phyloP scores from a whole-genome alignment of 2,888 invertebrate species.

The Heliothis peltigera region DNA sequence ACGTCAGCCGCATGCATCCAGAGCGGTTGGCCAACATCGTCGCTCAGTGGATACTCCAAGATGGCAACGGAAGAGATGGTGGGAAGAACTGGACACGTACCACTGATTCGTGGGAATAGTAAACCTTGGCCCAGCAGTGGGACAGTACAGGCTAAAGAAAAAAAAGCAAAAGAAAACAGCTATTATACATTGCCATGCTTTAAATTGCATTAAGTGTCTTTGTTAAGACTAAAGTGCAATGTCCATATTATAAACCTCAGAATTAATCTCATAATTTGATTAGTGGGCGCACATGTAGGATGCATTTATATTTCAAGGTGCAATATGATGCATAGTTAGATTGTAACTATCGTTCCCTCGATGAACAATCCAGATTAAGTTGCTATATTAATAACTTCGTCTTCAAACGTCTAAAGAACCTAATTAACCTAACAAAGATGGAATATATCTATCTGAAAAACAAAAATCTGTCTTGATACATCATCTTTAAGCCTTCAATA shows the following conservation, averaged over 20 bases:
- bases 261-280: conserved; percentile 29
- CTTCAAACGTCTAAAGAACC: not conserved
- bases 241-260: not conserved
- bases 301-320: conserved; percentile 42
- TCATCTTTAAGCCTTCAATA: not conserved
- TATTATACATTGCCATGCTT: not conserved
- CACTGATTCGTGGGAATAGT: too few species aligned
- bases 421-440: too few species aligned
- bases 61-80: too few species aligned
- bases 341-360: conserved; percentile 24
- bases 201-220: too few species aligned
- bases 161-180: not conserved
- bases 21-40: too few species aligned
- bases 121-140: too few species aligned
- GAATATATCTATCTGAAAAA: not conserved
- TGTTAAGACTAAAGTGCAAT: too few species aligned
- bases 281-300: conserved; percentile 49
- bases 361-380: conserved; percentile 23
- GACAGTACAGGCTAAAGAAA: too few species aligned
- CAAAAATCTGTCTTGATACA: not conserved
- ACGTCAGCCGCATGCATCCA: too few species aligned
- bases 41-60: too few species aligned
- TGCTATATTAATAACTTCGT: conserved; percentile 20
- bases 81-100: too few species aligned
- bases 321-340: conserved; percentile 24